Conservation (phyloP, 2,888 invertebrate species). For the Atherix ibis region DNA sequence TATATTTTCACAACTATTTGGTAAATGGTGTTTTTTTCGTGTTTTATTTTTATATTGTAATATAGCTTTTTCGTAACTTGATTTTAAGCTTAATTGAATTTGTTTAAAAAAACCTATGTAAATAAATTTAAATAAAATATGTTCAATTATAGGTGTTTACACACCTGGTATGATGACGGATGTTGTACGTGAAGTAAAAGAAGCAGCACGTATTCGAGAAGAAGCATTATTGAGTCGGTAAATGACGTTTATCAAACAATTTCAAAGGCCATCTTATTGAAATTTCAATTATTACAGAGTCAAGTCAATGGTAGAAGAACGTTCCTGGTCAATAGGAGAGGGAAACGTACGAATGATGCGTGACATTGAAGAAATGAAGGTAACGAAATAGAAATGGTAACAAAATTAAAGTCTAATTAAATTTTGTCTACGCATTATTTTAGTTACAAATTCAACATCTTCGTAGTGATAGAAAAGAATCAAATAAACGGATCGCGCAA, state of each 20-base stretch:
- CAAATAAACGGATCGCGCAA: slow-evolving; percentile 48
- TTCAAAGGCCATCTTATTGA: too few relatives aligned
- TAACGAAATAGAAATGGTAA: too few relatives aligned
- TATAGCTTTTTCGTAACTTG: too few relatives aligned
- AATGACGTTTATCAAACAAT: background rate
- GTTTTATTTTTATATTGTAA: too few relatives aligned
- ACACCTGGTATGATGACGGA: slow-evolving; percentile 59
- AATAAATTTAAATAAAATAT: too few relatives aligned
- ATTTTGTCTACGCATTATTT: background rate
- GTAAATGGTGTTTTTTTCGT: too few relatives aligned
- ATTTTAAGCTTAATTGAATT: too few relatives aligned
- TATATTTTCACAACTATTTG: background rate
- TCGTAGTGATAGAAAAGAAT: slow-evolving; percentile 46
- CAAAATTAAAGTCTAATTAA: background rate
- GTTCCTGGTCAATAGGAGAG: slow-evolving; percentile 31
- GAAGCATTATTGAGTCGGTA: slow-evolving; percentile 44
- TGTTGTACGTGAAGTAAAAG: slow-evolving; percentile 54
- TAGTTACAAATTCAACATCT: slow-evolving; percentile 47
- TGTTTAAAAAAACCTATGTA: too few relatives aligned
- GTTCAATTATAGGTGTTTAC: slow-evolving; percentile 32
- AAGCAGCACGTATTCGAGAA: slow-evolving; percentile 53
- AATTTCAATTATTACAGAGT: slow-evolving; percentile 18
- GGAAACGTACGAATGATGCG: slow-evolving; percentile 27
- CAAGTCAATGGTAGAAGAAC: slow-evolving; percentile 31
- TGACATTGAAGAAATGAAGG: slow-evolving; percentile 32